phyloP scores from a whole-genome alignment of 2,888 invertebrate species.

The Meliscaeva auricollis region DNA sequence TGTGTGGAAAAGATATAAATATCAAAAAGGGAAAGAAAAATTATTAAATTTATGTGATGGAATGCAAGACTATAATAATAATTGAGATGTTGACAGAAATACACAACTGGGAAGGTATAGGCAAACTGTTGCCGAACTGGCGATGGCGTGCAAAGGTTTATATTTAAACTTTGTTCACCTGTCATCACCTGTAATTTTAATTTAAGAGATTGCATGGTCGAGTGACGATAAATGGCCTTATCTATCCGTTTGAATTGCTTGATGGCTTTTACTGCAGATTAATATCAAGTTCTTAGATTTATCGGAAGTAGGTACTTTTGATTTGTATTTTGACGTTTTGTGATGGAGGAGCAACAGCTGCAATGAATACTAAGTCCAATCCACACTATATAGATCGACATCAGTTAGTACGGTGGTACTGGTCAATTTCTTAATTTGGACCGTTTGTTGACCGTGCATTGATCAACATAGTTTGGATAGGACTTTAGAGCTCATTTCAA shows the following conservation, averaged over 20 bases:
- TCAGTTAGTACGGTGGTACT: too few relatives aligned
- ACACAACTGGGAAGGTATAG: slow-evolving; percentile 11
- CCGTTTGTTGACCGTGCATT: too few relatives aligned
- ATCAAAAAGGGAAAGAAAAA: not conserved
- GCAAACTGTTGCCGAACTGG: not conserved
- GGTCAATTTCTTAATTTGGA: too few relatives aligned
- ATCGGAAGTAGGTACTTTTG: too few relatives aligned
- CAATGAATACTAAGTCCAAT: too few relatives aligned
- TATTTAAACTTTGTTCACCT: not conserved
- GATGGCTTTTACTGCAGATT: not conserved
- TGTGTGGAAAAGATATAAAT: slow-evolving; percentile 1
- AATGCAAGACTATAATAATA: slow-evolving; percentile 13
- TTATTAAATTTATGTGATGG: not conserved
- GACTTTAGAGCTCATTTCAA: too few relatives aligned
- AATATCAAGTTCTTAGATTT: too few relatives aligned
- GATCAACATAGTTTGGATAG: too few relatives aligned
- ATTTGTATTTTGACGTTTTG: too few relatives aligned
- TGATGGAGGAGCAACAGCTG: too few relatives aligned
- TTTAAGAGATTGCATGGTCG: not conserved
- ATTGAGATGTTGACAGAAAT: slow-evolving; percentile 31
- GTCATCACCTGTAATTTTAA: slow-evolving; percentile 18
- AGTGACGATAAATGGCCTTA: not conserved
- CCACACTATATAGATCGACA: too few relatives aligned
- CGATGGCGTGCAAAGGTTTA: too few relatives aligned
- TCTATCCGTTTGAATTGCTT: not conserved